A percentile compares a stretch with the other conserved stretches of the same genome.
phyloP scores from a whole-genome alignment of 30 jellyfish, hydroid and myxozoan genomes.

The Aurelia aurita complex sp. Pacific region DNA sequence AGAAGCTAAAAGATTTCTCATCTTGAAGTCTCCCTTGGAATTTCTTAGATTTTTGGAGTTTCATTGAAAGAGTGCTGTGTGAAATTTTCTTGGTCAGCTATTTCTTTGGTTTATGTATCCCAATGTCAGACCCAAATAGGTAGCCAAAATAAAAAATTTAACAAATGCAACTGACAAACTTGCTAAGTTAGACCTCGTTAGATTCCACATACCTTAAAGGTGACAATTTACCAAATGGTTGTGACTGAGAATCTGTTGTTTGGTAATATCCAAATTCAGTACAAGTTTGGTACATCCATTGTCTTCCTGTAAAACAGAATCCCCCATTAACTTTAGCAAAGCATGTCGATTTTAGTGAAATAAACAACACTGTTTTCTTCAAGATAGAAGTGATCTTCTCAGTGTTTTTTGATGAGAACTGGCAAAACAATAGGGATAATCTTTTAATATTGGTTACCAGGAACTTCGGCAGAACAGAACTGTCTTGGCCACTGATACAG shows the following conservation, averaged over 20 bases:
- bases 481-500: too few relatives aligned
- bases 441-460: neutral
- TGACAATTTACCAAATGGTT: constrained; percentile 88
- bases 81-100: neutral
- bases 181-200: neutral
- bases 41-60: too few relatives aligned
- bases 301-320: constrained; percentile 74
- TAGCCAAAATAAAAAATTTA: neutral
- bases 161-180: neutral
- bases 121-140: neutral
- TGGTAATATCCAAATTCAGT: constrained; percentile 96
- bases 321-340: too few relatives aligned
- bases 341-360: too few relatives aligned
- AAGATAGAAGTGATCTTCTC: too few relatives aligned
- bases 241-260: constrained; percentile 82
- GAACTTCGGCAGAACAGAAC: neutral
- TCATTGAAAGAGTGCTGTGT: too few relatives aligned
- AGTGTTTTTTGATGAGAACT: neutral
- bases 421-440: neutral
- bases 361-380: too few relatives aligned
- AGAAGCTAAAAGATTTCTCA: too few relatives aligned
- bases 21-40: too few relatives aligned
- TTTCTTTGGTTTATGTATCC: neutral
- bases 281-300: constrained; percentile 98
- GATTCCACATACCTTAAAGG: constrained; percentile 76